Conservation (phyloP, 2,113 vertebrate species). For the Trogon surrucura region DNA sequence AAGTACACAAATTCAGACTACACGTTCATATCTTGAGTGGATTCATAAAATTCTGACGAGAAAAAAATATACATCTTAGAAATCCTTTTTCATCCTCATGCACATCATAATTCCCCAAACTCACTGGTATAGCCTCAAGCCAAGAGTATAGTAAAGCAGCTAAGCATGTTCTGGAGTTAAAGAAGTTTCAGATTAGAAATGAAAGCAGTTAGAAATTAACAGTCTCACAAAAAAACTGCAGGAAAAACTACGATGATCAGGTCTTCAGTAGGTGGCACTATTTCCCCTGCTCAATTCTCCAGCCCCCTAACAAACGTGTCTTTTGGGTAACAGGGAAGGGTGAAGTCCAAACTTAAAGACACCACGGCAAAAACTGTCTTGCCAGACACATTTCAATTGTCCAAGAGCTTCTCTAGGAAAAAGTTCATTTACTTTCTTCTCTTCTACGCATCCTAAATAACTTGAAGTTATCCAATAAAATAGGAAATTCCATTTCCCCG, state of each 20-base stretch:
- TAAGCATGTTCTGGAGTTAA: background rate
- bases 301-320: background rate
- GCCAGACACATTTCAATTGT: background rate
- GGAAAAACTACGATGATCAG: background rate
- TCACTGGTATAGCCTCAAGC: background rate
- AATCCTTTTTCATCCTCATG: background rate
- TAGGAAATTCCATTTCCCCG: background rate
- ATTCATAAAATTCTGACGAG: background rate
- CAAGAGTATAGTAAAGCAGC: background rate
- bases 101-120: background rate
- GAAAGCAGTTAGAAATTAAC: background rate
- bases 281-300: background rate
- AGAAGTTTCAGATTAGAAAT: background rate
- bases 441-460: background rate
- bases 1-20: background rate
- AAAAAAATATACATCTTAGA: background rate
- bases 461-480: background rate
- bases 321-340: background rate
- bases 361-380: rapidly evolving
- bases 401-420: background rate
- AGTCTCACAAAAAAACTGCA: background rate
- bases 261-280: slow-evolving; percentile 28
- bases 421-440: background rate
- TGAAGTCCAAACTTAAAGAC: background rate
- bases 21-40: background rate